phyloP scores from a whole-genome alignment of 1,140 invertebrate genomes.

The Pogonomyrmex barbatus region DNA sequence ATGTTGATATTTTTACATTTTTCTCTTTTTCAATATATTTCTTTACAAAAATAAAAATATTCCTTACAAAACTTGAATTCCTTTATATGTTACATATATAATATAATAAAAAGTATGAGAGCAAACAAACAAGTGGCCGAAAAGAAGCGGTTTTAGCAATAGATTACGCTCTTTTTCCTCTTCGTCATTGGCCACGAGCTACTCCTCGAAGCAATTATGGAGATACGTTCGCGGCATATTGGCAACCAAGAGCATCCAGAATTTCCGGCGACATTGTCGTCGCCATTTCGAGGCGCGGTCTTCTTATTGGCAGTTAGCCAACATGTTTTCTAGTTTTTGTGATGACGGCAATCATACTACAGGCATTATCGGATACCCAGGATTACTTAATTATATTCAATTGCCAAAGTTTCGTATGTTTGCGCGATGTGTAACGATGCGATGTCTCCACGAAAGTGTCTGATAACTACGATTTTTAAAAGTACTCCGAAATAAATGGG shows the following conservation, averaged over 20 bases:
- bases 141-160: constrained; percentile 69
- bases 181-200: constrained; percentile 80
- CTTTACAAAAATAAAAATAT: background rate
- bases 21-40: background rate
- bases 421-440: constrained; percentile 43
- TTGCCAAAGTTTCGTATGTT: constrained; percentile 82
- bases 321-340: constrained; percentile 74
- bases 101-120: background rate
- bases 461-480: constrained; percentile 46
- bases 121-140: constrained; percentile 27
- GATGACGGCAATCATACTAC: constrained; percentile 62
- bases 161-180: constrained; percentile 68
- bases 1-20: background rate
- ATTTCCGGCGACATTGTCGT: constrained; percentile 82
- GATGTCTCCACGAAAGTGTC: constrained; percentile 18
- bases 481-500: constrained; percentile 56
- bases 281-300: constrained; percentile 77
- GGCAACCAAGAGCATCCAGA: constrained; percentile 78
- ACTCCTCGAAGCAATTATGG: constrained; percentile 83
- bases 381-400: constrained; percentile 85
- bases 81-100: background rate
- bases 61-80: background rate
- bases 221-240: constrained; percentile 84
- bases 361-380: constrained; percentile 69
- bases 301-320: constrained; percentile 84